Conservation (phyloP, 2,888 invertebrate species). For the Nomada fabriciana region DNA sequence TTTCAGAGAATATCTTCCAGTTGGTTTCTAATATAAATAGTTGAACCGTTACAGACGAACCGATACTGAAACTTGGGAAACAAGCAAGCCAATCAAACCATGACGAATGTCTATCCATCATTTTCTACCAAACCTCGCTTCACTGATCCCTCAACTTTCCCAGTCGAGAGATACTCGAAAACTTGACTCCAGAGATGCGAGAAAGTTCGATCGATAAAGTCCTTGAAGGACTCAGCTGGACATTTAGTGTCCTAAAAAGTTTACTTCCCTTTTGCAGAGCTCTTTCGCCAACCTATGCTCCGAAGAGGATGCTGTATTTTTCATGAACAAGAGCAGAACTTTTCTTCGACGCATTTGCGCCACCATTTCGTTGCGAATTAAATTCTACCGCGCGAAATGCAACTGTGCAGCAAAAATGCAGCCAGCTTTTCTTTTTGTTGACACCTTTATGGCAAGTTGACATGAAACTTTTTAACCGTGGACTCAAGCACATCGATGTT, state of each 20-base stretch:
- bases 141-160: constrained; percentile 30
- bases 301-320: constrained; percentile 10
- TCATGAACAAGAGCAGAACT: constrained; percentile 10
- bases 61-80: not conserved
- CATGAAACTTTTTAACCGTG: no score
- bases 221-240: constrained; percentile 37
- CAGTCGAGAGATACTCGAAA: constrained; percentile 38
- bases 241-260: constrained; percentile 39
- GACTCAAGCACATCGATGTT: no score
- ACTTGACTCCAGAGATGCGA: constrained; percentile 31
- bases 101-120: constrained; percentile 36
- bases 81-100: constrained; percentile 29
- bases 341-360: constrained; percentile 10
- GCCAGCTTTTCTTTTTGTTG: no score
- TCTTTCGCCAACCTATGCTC: not conserved
- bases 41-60: not conserved
- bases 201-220: constrained; percentile 48
- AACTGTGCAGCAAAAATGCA: not conserved
- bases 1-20: no score
- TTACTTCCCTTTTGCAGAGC: not conserved
- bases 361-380: constrained; percentile 7
- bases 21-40: no score
- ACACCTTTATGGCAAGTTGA: no score
- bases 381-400: not conserved
- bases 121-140: constrained; percentile 10